A percentile compares a stretch with the other conserved stretches of the same genome.
These are phyloP conservation scores for Nomada fucata DNA, from an alignment of 2,888 invertebrate species.

Conservation along the genomic window DNA sequence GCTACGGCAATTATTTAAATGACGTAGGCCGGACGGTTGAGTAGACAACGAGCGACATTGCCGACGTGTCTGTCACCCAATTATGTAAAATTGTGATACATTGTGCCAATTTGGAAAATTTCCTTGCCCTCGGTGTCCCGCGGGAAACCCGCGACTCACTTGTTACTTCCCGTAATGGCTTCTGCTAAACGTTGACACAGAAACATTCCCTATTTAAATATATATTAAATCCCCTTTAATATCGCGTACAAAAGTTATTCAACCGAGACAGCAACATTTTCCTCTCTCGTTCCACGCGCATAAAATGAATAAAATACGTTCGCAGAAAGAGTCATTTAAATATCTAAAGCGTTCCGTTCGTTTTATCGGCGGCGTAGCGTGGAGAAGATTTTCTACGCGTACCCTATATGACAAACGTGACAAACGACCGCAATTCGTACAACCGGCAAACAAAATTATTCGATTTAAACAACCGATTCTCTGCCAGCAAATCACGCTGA, in stretches of 20 bases:
- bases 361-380: background rate
- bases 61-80: conserved; percentile 25
- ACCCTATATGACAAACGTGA: conserved; percentile 24
- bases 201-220: no score
- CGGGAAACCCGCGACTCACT: background rate
- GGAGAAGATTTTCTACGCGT: conserved; percentile 2
- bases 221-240: no score
- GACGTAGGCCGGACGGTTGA: conserved; percentile 25
- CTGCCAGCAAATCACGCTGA: conserved; percentile 21
- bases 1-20: conserved; percentile 33
- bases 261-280: background rate
- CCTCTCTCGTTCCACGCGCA: background rate
- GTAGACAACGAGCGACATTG: conserved; percentile 24
- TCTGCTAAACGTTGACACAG: no score
- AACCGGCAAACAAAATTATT: conserved; percentile 38
- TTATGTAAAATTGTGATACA: conserved; percentile 31
- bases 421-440: conserved; percentile 31
- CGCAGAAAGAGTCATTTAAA: background rate
- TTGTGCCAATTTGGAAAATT: background rate
- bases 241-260: no score
- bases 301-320: background rate
- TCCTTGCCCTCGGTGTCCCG: background rate
- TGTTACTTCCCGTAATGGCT: no score
- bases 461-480: conserved; percentile 48
- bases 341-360: conserved; percentile 4